A percentile compares a stretch with the other conserved stretches of the same genome.
These are phyloP conservation scores for Macrochelys suwanniensis DNA, from an alignment of 2,797 vertebrate genomes.

Conservation along the genomic window DNA sequence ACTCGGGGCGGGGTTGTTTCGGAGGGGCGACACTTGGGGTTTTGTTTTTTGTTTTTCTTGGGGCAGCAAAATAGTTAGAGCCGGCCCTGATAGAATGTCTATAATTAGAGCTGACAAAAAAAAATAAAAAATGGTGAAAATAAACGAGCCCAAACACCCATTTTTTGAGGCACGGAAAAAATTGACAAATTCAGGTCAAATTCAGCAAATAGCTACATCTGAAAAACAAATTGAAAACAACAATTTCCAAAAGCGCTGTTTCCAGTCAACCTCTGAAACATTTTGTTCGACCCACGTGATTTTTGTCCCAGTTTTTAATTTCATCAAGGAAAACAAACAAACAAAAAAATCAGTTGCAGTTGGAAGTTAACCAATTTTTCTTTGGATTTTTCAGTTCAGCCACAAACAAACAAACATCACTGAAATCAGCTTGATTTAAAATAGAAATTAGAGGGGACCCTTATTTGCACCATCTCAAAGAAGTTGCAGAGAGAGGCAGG, in stretches of 20 bases:
- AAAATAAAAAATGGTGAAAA: background rate
- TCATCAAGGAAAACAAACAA: background rate
- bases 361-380: background rate
- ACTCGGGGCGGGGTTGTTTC: too few species aligned
- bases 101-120: background rate
- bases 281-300: background rate
- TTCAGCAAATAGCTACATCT: background rate
- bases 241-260: background rate
- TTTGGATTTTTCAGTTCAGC: background rate
- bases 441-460: background rate
- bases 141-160: background rate
- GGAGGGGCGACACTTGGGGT: too few species aligned
- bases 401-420: background rate
- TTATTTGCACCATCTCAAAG: background rate
- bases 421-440: background rate
- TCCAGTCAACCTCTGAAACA: background rate
- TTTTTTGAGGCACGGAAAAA: background rate
- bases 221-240: background rate
- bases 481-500: accelerated
- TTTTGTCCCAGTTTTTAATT: background rate
- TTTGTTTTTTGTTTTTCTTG: too few species aligned
- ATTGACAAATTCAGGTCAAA: too few species aligned
- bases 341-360: background rate
- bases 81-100: background rate
- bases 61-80: too few species aligned